These are phyloP conservation scores for Neofelis nebulosa DNA, from an alignment of 2,113 vertebrate species.

Conservation along the genomic window DNA sequence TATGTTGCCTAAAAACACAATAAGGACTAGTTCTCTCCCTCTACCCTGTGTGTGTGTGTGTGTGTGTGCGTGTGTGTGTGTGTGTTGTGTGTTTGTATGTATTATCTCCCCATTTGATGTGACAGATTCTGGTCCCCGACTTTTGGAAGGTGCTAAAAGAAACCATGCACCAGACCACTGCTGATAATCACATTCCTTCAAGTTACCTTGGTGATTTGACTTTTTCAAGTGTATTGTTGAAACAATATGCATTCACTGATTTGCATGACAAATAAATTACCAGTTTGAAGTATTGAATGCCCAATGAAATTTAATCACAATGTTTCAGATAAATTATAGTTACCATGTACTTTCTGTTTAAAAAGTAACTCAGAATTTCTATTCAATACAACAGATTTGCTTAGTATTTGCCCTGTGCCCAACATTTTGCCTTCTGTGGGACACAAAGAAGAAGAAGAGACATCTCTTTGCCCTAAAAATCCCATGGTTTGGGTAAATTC, in stretches of 20 bases:
- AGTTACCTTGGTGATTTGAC: slow-evolving; percentile 76
- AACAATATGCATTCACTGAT: slow-evolving; percentile 75
- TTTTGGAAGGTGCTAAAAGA: slow-evolving; percentile 61
- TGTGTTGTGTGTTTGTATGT: not conserved
- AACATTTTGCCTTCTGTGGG: not conserved
- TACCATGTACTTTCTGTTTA: not conserved
- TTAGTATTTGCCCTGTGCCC: not conserved
- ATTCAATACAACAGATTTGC: not conserved
- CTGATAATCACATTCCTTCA: slow-evolving; percentile 72
- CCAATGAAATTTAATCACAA: not conserved
- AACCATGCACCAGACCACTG: slow-evolving; percentile 49
- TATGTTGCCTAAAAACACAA: not conserved
- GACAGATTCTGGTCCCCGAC: not conserved
- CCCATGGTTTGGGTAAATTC: not conserved
- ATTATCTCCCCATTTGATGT: not conserved
- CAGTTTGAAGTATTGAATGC: slow-evolving; percentile 63
- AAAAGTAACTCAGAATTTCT: slow-evolving; percentile 30
- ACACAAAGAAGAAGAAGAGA: not conserved
- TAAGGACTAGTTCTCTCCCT: not conserved
- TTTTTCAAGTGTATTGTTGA: slow-evolving; percentile 50
- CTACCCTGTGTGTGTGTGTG: not conserved
- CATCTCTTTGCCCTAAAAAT: fast-evolving
- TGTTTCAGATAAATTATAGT: slow-evolving; percentile 40
- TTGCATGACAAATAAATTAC: slow-evolving; percentile 70
- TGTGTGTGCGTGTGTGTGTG: not conserved